Evolutionary conservation across 2,888 invertebrate species (phyloP).

Genomic region (Rhorus exstirpatorius): DNA sequence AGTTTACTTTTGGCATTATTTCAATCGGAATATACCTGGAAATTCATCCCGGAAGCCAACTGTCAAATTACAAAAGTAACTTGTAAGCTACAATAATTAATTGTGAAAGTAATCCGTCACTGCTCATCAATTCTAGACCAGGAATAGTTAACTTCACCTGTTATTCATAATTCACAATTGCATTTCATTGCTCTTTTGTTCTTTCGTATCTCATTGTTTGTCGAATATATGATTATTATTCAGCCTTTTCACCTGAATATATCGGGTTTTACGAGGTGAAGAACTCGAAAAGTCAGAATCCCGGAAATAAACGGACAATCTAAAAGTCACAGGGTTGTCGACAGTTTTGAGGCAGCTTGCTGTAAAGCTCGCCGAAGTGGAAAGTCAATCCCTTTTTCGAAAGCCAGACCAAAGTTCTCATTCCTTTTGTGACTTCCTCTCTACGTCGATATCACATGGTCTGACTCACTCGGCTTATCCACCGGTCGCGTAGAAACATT

Average conservation of each 20-base stretch:
- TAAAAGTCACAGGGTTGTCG: constrained; percentile 18
- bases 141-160: too few species aligned
- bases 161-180: too few species aligned
- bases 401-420: constrained; percentile 5
- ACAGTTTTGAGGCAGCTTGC: neutral
- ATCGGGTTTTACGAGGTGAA: neutral
- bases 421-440: constrained; percentile 14
- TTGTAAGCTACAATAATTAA: too few species aligned
- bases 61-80: too few species aligned
- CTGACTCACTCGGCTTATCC: constrained; percentile 43
- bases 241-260: neutral
- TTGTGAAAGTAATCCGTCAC: too few species aligned
- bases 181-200: too few species aligned
- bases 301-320: constrained; percentile 27
- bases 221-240: neutral
- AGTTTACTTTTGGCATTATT: too few species aligned
- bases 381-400: constrained; percentile 42
- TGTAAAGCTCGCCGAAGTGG: constrained; percentile 26
- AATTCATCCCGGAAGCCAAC: too few species aligned
- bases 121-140: too few species aligned
- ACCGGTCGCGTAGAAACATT: constrained; percentile 65
- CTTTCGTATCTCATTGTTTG: constrained; percentile 1
- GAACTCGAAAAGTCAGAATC: constrained; percentile 7
- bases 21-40: too few species aligned
- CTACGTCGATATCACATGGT: constrained; percentile 28